Conservation (phyloP, 1,140 invertebrate genomes). For the Calosoma granatense region DNA sequence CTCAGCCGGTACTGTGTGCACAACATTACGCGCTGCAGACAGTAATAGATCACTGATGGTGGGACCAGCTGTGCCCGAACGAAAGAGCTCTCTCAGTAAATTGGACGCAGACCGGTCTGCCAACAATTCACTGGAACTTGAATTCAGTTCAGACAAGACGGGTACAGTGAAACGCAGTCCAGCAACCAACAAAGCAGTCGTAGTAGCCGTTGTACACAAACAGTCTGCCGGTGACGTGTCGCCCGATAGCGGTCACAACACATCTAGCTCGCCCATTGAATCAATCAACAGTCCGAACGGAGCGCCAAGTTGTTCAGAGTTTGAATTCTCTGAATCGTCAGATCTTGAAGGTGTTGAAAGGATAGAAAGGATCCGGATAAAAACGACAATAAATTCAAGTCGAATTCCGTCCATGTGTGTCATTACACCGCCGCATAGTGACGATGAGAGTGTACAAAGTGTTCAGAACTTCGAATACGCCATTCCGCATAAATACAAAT, state of each 20-base stretch:
- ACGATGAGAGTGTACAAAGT: conserved; percentile 57
- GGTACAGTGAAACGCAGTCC: conserved; percentile 46
- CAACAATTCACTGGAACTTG: conserved; percentile 46
- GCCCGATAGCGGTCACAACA: conserved; percentile 70
- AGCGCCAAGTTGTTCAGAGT: conserved; percentile 58
- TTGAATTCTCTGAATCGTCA: conserved; percentile 69
- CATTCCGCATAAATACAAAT: conserved; percentile 10
- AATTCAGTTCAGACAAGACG: conserved; percentile 41
- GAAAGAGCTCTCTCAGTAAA: conserved; percentile 56
- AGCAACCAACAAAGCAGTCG: conserved; percentile 35
- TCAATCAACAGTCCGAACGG: conserved; percentile 55
- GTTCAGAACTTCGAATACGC: not conserved
- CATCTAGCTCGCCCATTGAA: conserved; percentile 68
- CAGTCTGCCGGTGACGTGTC: conserved; percentile 55
- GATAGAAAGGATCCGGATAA: conserved; percentile 72
- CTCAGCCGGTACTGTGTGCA: conserved; percentile 80
- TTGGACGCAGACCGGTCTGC: conserved; percentile 28
- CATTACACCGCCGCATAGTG: conserved; percentile 77
- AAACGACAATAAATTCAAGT: conserved; percentile 77
- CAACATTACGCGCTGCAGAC: conserved; percentile 54
- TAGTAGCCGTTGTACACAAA: conserved; percentile 47
- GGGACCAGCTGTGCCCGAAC: conserved; percentile 61
- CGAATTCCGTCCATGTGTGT: conserved; percentile 88
- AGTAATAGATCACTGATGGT: conserved; percentile 45
- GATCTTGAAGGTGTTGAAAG: conserved; percentile 74